These are phyloP conservation scores for Pampusana beccarii DNA, from an alignment of 2,113 vertebrate genomes.

Conservation along the genomic window DNA sequence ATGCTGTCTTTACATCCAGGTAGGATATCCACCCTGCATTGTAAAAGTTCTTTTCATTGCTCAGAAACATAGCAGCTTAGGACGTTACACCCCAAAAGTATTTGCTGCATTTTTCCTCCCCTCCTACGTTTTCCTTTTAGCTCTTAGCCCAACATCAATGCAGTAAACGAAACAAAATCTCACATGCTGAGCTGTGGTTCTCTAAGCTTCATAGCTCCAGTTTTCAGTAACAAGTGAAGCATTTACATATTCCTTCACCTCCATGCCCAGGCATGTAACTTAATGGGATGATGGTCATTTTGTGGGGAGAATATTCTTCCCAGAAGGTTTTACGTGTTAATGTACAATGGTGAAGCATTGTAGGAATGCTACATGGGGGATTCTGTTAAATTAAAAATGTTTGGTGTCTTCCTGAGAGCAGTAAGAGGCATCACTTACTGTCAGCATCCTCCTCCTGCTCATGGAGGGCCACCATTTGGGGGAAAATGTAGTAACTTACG, in stretches of 20 bases:
- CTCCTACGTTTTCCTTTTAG: not conserved
- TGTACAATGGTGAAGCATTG: not conserved
- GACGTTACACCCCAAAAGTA: not conserved
- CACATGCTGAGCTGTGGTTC: not conserved
- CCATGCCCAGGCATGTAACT: not conserved
- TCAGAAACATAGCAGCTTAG: not conserved
- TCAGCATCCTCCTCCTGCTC: not conserved
- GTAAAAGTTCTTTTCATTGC: not conserved
- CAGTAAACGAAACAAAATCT: not conserved
- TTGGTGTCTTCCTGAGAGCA: not conserved
- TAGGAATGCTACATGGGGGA: not conserved
- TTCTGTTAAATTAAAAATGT: not conserved
- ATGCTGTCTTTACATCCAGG: not conserved
- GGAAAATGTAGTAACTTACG: not conserved
- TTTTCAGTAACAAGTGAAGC: not conserved
- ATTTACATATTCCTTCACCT: not conserved
- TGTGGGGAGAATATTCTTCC: not conserved
- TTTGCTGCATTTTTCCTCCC: not conserved
- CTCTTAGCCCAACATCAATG: rapidly evolving
- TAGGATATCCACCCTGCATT: not conserved
- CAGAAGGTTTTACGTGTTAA: not conserved
- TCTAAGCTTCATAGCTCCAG: not conserved
- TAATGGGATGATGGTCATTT: not conserved
- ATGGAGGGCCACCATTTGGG: not conserved
- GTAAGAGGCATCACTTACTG: not conserved